These are phyloP conservation scores for Lasioglossum albipes DNA, from an alignment of 1,140 invertebrate genomes.

Conservation along the genomic window DNA sequence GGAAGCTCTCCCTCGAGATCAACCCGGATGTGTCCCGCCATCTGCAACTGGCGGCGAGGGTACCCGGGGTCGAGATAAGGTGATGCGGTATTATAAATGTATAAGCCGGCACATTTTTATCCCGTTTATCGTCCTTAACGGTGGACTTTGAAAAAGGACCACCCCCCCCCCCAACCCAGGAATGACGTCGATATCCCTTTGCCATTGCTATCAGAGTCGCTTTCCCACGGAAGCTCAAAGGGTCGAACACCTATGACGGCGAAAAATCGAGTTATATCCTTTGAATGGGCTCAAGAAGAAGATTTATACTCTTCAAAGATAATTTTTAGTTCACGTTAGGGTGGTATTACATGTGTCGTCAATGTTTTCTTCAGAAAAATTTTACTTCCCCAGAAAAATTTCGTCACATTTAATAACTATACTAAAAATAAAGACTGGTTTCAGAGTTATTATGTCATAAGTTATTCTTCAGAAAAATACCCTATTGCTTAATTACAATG, in stretches of 20 bases:
- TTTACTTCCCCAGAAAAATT: too few species aligned
- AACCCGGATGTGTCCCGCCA: constrained; percentile 34
- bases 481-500: too few species aligned
- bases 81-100: constrained; percentile 60
- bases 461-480: too few species aligned
- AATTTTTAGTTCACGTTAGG: too few species aligned
- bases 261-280: constrained; percentile 14
- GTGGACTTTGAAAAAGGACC: constrained; percentile 37
- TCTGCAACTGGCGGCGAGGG: constrained; percentile 26
- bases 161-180: background rate
- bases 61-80: constrained; percentile 41
- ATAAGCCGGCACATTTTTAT: constrained; percentile 50
- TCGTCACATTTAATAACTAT: too few species aligned
- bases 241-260: background rate
- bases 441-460: too few species aligned
- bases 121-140: constrained; percentile 48
- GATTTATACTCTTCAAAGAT: background rate
- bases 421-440: too few species aligned
- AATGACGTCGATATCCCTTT: background rate
- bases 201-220: background rate
- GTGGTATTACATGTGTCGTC: too few species aligned
- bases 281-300: background rate
- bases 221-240: background rate
- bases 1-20: constrained; percentile 5
- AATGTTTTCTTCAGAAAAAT: too few species aligned